These are phyloP conservation scores for Urocolius indicus DNA, from an alignment of 2,113 vertebrate species.

Conservation along the genomic window DNA sequence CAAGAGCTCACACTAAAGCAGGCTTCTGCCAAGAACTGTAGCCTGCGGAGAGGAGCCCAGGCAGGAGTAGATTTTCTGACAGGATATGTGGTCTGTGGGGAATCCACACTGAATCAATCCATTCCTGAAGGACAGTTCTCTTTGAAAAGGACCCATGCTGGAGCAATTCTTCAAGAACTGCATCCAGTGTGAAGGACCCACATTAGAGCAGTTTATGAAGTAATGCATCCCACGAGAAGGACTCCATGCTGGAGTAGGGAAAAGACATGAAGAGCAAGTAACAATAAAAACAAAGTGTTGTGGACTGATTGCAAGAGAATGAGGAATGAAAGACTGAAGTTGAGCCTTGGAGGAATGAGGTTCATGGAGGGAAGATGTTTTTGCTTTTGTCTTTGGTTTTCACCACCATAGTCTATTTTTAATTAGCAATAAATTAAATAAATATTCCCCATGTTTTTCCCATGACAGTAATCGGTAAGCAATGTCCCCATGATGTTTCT, in stretches of 20 bases:
- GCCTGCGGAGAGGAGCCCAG: background rate
- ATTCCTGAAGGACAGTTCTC: background rate
- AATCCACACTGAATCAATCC: accelerated
- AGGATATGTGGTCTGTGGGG: background rate
- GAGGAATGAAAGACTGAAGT: background rate
- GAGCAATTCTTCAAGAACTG: background rate
- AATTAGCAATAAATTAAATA: background rate
- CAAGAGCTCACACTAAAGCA: background rate
- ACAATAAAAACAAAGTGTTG: background rate
- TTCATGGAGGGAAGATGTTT: background rate
- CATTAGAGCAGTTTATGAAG: no score
- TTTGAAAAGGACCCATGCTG: background rate
- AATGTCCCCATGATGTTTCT: background rate
- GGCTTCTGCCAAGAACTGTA: background rate
- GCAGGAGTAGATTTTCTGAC: background rate
- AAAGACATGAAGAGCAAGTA: background rate
- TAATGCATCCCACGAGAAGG: no score
- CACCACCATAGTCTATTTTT: background rate
- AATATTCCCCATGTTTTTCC: background rate
- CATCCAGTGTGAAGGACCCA: no score
- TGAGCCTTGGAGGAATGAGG: background rate
- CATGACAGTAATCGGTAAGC: background rate
- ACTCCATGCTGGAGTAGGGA: background rate
- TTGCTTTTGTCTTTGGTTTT: background rate
- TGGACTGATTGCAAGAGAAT: background rate